These are phyloP conservation scores for Tyrannus savana DNA, from an alignment of 2,113 vertebrate genomes.

Conservation along the genomic window DNA sequence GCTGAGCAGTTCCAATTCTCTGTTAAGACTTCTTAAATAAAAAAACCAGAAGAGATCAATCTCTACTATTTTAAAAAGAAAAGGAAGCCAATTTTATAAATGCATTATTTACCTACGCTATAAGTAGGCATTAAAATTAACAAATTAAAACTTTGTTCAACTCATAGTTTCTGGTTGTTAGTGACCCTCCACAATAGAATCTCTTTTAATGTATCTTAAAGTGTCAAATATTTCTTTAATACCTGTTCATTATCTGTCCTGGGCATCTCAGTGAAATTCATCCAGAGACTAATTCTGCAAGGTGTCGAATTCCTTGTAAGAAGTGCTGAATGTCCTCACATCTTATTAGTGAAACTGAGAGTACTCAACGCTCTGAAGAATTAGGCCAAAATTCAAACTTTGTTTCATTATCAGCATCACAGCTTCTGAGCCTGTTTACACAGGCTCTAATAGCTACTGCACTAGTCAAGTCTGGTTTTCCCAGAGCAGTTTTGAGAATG, in stretches of 20 bases:
- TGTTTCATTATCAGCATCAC: neutral
- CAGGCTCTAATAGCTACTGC: neutral
- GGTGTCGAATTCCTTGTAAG: neutral
- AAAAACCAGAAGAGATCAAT: neutral
- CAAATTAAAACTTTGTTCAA: neutral
- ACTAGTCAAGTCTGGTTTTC: neutral
- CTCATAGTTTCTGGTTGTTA: neutral
- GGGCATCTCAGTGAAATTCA: neutral
- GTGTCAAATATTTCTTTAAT: neutral
- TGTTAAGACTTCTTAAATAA: neutral
- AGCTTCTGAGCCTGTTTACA: neutral
- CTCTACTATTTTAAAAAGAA: neutral
- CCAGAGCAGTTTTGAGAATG: neutral
- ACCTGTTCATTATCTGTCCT: neutral
- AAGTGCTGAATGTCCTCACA: neutral
- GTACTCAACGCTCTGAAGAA: neutral
- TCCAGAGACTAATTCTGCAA: neutral
- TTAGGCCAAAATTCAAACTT: neutral
- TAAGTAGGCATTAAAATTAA: neutral
- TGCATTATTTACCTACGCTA: neutral
- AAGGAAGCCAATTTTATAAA: neutral
- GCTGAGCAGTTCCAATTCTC: neutral
- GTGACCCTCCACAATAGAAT: neutral
- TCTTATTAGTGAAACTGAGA: neutral
- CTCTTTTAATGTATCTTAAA: neutral